Evolutionary conservation across 2,888 invertebrate genomes (phyloP).

Genomic region (Lasioglossum lativentre): DNA sequence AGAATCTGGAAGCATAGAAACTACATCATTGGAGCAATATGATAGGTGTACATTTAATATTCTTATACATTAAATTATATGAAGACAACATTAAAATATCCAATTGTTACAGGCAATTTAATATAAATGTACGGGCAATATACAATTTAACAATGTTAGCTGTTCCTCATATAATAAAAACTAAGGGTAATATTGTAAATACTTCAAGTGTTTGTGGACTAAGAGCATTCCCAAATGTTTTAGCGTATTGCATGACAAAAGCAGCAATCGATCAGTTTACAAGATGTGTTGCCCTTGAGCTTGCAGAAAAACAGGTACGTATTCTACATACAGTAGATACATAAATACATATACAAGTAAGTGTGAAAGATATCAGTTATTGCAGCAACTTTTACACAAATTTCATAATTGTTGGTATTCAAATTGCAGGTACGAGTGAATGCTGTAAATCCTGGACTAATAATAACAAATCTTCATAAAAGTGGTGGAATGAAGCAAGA

Average conservation of each 20-base stretch:
- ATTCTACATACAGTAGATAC: constrained; percentile 4
- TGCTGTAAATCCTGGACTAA: constrained; percentile 97
- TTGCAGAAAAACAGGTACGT: constrained; percentile 89
- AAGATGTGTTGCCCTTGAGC: constrained; percentile 94
- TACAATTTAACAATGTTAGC: constrained; percentile 94
- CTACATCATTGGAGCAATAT: constrained; percentile 93
- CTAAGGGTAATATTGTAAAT: constrained; percentile 97
- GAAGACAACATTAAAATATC: not conserved
- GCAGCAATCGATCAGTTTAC: constrained; percentile 98
- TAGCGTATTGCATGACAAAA: constrained; percentile 97
- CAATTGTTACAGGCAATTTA: constrained; percentile 88
- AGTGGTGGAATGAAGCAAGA: constrained; percentile 94
- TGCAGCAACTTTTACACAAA: not conserved
- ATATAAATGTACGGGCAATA: constrained; percentile 93
- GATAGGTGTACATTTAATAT: constrained; percentile 86
- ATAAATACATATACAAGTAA: not conserved
- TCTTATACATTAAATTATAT: not conserved
- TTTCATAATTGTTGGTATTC: constrained; percentile 13
- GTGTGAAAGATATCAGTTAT: not conserved
- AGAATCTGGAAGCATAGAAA: constrained; percentile 93
- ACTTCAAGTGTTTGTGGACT: constrained; percentile 97
- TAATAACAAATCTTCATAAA: constrained; percentile 94
- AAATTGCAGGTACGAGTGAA: constrained; percentile 91
- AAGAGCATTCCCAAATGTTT: constrained; percentile 94
- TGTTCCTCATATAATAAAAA: constrained; percentile 92